Evolutionary conservation across 2,888 invertebrate species (phyloP).

Genomic region (Apodemia duryi): DNA sequence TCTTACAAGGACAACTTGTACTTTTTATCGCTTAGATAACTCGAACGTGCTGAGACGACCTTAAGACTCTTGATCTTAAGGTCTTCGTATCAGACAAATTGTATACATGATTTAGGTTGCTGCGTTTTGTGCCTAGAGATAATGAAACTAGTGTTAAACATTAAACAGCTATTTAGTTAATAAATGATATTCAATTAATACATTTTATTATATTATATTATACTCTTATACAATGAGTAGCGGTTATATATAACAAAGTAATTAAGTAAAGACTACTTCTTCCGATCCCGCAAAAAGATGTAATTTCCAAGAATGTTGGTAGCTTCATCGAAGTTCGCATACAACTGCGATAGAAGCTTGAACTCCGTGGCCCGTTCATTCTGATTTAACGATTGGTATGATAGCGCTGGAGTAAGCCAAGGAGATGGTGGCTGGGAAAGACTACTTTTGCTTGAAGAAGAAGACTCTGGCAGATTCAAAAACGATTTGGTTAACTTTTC

Average conservation of each 20-base stretch:
- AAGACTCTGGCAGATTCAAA: constrained; percentile 6
- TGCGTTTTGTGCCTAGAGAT: constrained; percentile 10
- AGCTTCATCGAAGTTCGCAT: constrained; percentile 4
- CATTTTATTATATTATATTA: not conserved
- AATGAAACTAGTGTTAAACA: constrained; percentile 9
- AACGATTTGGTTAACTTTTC: constrained; percentile 1
- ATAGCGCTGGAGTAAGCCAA: constrained; percentile 6
- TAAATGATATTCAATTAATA: constrained; percentile 5
- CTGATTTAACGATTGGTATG: constrained; percentile 10
- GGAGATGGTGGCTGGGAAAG: not conserved
- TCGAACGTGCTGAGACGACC: not conserved
- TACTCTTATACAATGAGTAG: constrained; percentile 8
- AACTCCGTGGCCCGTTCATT: constrained; percentile 4
- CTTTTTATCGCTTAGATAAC: constrained; percentile 7
- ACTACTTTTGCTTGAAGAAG: constrained; percentile 3
- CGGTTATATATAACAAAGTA: not conserved
- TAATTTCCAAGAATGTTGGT: constrained; percentile 10
- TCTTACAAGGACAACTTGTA: not conserved
- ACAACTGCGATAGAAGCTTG: constrained; percentile 5
- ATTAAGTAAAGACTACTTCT: constrained; percentile 10
- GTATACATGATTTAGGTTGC: not conserved
- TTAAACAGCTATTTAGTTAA: not conserved
- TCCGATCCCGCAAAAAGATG: not conserved
- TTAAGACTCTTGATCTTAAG: constrained; percentile 2
- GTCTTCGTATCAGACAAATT: not conserved